A percentile compares a stretch with the other conserved stretches of the same genome.
phyloP scores from a whole-genome alignment of 2,888 invertebrate genomes.

The Caenorhabditis wallacei region DNA sequence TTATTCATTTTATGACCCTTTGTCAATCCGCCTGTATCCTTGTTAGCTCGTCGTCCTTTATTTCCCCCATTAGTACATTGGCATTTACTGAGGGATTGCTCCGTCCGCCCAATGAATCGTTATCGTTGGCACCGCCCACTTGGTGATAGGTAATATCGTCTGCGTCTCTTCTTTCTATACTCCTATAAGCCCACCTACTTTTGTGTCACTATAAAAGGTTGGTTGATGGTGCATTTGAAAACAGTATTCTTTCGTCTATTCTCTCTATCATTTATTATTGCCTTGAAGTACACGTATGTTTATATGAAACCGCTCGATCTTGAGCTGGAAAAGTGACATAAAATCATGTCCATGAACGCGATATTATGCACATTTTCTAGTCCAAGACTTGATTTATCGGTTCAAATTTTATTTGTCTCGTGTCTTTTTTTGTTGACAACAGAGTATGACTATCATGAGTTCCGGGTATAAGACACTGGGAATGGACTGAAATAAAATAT shows the following conservation, averaged over 20 bases:
- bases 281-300: neutral
- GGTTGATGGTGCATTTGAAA: conserved; percentile 13
- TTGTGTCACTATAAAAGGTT: conserved; percentile 56
- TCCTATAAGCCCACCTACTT: conserved; percentile 52
- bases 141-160: conserved; percentile 18
- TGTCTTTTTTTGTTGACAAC: neutral
- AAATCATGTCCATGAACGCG: conserved; percentile 65
- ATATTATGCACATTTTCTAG: conserved; percentile 80
- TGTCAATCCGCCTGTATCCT: conserved; percentile 6
- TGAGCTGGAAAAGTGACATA: conserved; percentile 72
- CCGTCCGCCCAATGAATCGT: conserved; percentile 26
- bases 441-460: neutral
- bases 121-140: conserved; percentile 54
- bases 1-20: conserved; percentile 13
- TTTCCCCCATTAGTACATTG: neutral
- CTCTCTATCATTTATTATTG: neutral
- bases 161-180: conserved; percentile 28
- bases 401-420: conserved; percentile 13
- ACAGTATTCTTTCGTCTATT: conserved; percentile 32
- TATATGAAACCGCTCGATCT: conserved; percentile 45
- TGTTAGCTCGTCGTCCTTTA: neutral
- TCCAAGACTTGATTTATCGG: conserved; percentile 60
- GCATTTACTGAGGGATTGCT: conserved; percentile 18
- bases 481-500: neutral
- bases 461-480: neutral